Base-by-base conservation (phyloP, 2,888 invertebrate genomes). In the Caenorhabditis virilis region DNA sequence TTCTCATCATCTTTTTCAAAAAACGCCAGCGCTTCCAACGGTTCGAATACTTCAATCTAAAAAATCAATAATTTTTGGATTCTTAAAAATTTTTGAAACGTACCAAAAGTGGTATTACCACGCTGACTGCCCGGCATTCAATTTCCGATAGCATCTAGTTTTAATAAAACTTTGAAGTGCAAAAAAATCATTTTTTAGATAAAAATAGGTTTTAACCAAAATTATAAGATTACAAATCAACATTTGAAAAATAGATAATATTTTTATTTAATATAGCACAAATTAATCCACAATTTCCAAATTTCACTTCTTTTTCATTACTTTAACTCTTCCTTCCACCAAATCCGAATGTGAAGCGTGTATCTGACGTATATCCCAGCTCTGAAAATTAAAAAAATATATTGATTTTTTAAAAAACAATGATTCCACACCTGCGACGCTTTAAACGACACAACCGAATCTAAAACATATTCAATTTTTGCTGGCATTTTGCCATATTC, bases 341-440 rank as follows among this genome's bases (percentile, higher is more conserved):
- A 72, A 45, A 69, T 72, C 72, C 16, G 62, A 50, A 22, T 41
- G 39, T 20, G 72, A 60, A 1, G 72, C 72, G 7, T 56, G 46
- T 13, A 72, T 52, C 47, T 69, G 69, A 16, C 72, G 60, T 30
- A 54, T 54, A 45, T 72, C 72, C 69, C 69, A 72, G 13, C 43
- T 20, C 53, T 57, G 42, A 33, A 61, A 52, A 16, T 50, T 18
- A 48, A 35, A 41, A 42, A 41, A 22, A 46, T 6, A 22, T n/a
- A n/a, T n/a, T n/a, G n/a, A n/a, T n/a, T n/a, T n/a, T n/a, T n/a
- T n/a, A 42, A 22, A 42, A 22, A 13, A 22, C 5, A 42, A 20
- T 22, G 9, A 42, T 38, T 38, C 15, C n/a, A 13, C 25, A 53
- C 57, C n/a, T 54, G 33, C 11, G 25, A 39, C 20, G 52, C 67